A percentile compares a stretch with the other conserved stretches of the same genome.
Conservation (phyloP, 1,140 invertebrate genomes). For the Drosophila lacteicornis region DNA sequence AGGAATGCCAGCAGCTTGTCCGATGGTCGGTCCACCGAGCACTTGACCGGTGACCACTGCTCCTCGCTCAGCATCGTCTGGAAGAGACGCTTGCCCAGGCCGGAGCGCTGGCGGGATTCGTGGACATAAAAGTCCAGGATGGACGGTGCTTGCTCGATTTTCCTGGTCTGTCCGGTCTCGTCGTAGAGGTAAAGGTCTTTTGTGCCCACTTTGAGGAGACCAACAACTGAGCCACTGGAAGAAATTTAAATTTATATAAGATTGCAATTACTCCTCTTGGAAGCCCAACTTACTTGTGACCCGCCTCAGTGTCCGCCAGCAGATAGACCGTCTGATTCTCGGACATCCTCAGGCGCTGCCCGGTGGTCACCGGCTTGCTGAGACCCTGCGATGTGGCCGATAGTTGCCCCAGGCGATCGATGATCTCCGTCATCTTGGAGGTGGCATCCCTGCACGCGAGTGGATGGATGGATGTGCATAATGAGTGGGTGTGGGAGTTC, state of each 20-base stretch:
- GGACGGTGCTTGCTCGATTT: conserved; percentile 90
- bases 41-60: conserved; percentile 88
- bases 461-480: conserved; percentile 1
- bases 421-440: conserved; percentile 87
- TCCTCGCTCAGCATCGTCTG: conserved; percentile 92
- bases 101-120: conserved; percentile 91
- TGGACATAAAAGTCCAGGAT: conserved; percentile 95
- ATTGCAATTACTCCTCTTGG: too few relatives aligned
- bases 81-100: conserved; percentile 91
- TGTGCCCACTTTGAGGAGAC: conserved; percentile 92
- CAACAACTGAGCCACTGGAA: conserved; percentile 88
- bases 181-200: conserved; percentile 95
- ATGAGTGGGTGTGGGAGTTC: conserved; percentile 7
- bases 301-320: conserved; percentile 87
- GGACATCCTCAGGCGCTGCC: conserved; percentile 88
- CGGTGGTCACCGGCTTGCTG: conserved; percentile 89
- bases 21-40: conserved; percentile 96
- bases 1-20: conserved; percentile 94
- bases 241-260: too few relatives aligned
- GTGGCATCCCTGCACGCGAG: conserved; percentile 86
- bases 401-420: conserved; percentile 89
- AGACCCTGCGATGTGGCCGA: conserved; percentile 91
- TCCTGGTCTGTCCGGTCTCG: conserved; percentile 88
- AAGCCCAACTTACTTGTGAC: conserved; percentile 84
- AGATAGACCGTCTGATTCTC: conserved; percentile 89